Evolutionary conservation across 2,888 invertebrate species (phyloP).

Genomic region (Myopa testacea): DNA sequence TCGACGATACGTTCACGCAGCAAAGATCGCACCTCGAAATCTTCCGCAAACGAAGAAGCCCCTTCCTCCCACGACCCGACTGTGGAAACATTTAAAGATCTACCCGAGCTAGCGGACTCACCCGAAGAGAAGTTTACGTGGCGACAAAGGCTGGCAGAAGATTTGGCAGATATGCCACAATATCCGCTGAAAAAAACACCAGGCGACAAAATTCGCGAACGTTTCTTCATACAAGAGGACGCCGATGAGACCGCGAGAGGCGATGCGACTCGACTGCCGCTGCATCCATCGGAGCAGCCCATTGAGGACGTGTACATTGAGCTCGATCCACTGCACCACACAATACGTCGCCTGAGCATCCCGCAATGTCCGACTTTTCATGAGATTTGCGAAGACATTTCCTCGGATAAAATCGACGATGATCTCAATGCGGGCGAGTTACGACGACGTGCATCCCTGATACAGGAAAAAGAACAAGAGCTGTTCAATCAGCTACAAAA

Average conservation of each 20-base stretch:
- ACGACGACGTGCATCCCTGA: constrained; percentile 67
- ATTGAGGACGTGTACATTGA: constrained; percentile 54
- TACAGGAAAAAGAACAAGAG: constrained; percentile 71
- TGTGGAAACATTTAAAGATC: constrained; percentile 50
- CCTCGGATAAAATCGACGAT: constrained; percentile 70
- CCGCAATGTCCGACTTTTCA: constrained; percentile 70
- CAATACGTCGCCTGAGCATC: constrained; percentile 62
- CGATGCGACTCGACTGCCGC: constrained; percentile 42
- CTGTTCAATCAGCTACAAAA: constrained; percentile 65
- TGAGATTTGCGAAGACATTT: constrained; percentile 71
- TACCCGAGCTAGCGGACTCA: constrained; percentile 51
- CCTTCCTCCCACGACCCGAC: constrained; percentile 46
- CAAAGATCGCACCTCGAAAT: constrained; percentile 52
- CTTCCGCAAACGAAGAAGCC: constrained; percentile 12
- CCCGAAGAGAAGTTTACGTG: constrained; percentile 70
- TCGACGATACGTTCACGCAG: constrained; percentile 72
- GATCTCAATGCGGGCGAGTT: constrained; percentile 71
- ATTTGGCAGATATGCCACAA: constrained; percentile 61
- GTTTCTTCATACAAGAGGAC: constrained; percentile 70
- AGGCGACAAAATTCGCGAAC: constrained; percentile 81
- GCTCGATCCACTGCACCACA: constrained; percentile 60
- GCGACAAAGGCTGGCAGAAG: constrained; percentile 76
- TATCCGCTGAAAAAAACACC: constrained; percentile 72
- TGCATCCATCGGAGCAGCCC: constrained; percentile 44
- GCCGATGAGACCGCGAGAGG: constrained; percentile 56